These are phyloP conservation scores for Hetaerina titia DNA, from an alignment of 2,888 invertebrate species.

Conservation along the genomic window DNA sequence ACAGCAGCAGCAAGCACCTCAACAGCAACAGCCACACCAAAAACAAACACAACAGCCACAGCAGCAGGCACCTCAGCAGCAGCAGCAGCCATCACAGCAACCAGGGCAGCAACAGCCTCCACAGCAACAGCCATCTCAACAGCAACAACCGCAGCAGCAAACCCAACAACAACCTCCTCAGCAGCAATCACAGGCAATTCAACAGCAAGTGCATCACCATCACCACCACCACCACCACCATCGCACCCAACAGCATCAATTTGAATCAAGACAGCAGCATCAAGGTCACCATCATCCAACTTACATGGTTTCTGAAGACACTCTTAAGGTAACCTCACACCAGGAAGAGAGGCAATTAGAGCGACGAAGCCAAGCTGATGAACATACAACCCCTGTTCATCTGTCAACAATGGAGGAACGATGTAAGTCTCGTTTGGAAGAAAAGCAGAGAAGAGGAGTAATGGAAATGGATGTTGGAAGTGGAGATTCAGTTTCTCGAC, in stretches of 20 bases:
- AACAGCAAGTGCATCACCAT: constrained; percentile 66
- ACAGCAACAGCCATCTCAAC: background rate
- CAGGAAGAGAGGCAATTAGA: constrained; percentile 75
- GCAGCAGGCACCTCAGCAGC: background rate
- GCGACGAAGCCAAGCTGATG: constrained; percentile 74
- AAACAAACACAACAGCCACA: background rate
- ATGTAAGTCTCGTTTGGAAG: constrained; percentile 50
- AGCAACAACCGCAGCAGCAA: background rate
- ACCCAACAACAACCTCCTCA: background rate
- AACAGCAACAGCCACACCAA: constrained; percentile 74
- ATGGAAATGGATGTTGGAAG: constrained; percentile 72
- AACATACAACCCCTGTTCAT: constrained; percentile 16
- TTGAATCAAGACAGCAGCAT: constrained; percentile 69
- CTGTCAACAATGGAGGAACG: constrained; percentile 39
- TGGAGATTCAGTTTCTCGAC: constrained; percentile 77
- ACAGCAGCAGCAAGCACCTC: constrained; percentile 68
- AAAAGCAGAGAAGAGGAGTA: constrained; percentile 46
- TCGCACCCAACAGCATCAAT: constrained; percentile 69
- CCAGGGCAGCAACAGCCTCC: background rate
- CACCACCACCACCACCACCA: constrained; percentile 68
- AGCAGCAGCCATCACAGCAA: constrained; percentile 70
- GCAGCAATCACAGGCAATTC: constrained; percentile 37
- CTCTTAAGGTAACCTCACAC: constrained; percentile 42
- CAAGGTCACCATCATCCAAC: constrained; percentile 66
- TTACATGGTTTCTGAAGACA: constrained; percentile 42